A percentile compares a stretch with the other conserved stretches of the same genome.
These are phyloP conservation scores for Odobenus rosmarus DNA, from an alignment of 2,113 vertebrate species.

Conservation along the genomic window DNA sequence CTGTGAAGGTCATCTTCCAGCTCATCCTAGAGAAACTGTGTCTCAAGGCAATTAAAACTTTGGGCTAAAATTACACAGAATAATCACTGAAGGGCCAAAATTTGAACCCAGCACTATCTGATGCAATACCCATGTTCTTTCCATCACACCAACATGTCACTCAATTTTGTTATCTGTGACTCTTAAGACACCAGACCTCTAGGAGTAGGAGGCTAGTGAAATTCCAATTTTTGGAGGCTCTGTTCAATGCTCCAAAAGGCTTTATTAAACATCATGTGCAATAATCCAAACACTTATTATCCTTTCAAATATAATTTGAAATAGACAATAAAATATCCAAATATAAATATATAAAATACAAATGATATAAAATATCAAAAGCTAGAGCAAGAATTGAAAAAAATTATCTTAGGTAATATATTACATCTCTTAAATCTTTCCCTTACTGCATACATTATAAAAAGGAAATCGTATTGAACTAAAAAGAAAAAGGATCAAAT, in stretches of 20 bases:
- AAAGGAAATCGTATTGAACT: not conserved
- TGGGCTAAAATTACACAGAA: not conserved
- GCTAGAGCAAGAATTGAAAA: not conserved
- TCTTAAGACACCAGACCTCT: not conserved
- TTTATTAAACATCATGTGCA: not conserved
- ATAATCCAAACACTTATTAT: not conserved
- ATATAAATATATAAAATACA: not conserved
- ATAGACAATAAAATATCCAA: not conserved
- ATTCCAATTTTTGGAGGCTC: not conserved
- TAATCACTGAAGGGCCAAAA: not conserved
- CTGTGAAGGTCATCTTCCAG: not conserved
- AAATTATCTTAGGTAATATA: not conserved
- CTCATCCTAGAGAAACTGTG: not conserved
- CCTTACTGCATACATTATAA: not conserved
- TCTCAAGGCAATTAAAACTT: not conserved
- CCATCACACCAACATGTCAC: not conserved
- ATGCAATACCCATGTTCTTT: not conserved
- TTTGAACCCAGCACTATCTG: not conserved
- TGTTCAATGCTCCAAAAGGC: not conserved
- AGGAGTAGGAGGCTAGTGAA: not conserved
- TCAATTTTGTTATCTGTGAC: not conserved
- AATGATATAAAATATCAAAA: not conserved
- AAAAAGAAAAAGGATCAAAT: constrained; percentile 9
- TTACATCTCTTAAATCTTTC: not conserved
- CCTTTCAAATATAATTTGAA: not conserved